These are phyloP conservation scores for Lasioglossum leucozonium DNA, from an alignment of 2,888 invertebrate genomes.

Conservation along the genomic window DNA sequence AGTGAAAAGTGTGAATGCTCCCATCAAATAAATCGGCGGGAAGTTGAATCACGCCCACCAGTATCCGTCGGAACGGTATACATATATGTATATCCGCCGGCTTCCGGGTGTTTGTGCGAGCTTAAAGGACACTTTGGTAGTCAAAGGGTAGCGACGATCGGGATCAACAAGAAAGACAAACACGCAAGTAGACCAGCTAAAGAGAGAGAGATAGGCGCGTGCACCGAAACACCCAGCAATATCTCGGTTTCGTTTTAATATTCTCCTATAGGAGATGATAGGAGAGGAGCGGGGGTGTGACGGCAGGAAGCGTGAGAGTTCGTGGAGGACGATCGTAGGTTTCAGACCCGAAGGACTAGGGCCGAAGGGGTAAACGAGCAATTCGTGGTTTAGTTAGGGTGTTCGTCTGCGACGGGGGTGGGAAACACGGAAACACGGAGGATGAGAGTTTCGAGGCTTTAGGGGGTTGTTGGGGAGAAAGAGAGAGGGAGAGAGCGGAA, in stretches of 20 bases:
- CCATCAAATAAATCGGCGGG: background rate
- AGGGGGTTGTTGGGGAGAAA: background rate
- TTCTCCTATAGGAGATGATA: background rate
- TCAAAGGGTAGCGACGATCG: background rate
- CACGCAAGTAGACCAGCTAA: background rate
- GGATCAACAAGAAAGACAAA: background rate
- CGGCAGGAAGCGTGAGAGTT: slow-evolving; percentile 17
- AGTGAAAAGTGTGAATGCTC: background rate
- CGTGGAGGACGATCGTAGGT: slow-evolving; percentile 37
- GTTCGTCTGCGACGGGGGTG: slow-evolving; percentile 1
- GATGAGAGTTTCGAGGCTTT: slow-evolving; percentile 5
- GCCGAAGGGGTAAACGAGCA: slow-evolving; percentile 39
- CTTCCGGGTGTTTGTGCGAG: background rate
- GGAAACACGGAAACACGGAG: background rate
- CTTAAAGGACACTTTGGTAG: background rate
- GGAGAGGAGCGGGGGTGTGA: background rate
- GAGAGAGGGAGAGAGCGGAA: background rate
- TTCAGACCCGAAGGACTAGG: slow-evolving; percentile 37
- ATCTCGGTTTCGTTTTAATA: slow-evolving; percentile 28
- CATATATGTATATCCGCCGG: too few species aligned
- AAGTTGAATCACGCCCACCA: background rate
- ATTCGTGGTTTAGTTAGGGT: slow-evolving; percentile 54
- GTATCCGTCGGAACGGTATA: background rate
- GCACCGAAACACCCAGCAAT: background rate
- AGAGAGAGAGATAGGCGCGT: background rate